phyloP scores from a whole-genome alignment of 2,113 vertebrate genomes.

The Solea senegalensis region DNA sequence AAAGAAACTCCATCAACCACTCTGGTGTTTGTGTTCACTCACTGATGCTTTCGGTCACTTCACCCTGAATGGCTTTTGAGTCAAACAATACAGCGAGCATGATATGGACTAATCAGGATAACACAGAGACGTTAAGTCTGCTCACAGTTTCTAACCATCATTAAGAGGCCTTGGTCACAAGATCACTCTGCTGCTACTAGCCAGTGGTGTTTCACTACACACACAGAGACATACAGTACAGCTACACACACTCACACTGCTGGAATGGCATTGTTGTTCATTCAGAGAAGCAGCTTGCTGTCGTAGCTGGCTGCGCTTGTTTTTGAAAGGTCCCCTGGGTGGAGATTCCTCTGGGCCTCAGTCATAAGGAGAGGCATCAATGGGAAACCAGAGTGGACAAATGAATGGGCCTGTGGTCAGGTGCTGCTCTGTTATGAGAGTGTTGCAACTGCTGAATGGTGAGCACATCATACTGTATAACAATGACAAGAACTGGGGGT shows the following conservation, averaged over 20 bases:
- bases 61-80: conserved; percentile 9
- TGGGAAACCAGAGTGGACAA: conserved; percentile 70
- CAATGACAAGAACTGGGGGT: conserved; percentile 23
- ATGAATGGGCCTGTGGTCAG: conserved; percentile 76
- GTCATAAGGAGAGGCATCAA: conserved; percentile 79
- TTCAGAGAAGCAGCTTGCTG: conserved; percentile 80
- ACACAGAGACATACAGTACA: conserved; percentile 39
- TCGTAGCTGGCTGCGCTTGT: conserved; percentile 79
- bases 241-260: conserved; percentile 56
- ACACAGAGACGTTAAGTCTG: conserved; percentile 44
- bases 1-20: neutral
- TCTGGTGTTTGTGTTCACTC: conserved; percentile 4
- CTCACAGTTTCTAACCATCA: conserved; percentile 62
- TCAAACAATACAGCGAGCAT: conserved; percentile 31
- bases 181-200: conserved; percentile 70
- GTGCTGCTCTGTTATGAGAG: conserved; percentile 70
- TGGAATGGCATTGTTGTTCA: conserved; percentile 77
- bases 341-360: conserved; percentile 78
- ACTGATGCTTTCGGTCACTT: neutral
- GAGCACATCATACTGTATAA: conserved; percentile 45
- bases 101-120: conserved; percentile 39
- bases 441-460: conserved; percentile 67
- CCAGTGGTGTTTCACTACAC: conserved; percentile 60
- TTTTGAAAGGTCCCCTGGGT: conserved; percentile 79
- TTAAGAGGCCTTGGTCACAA: conserved; percentile 74